phyloP scores from a whole-genome alignment of 2,797 vertebrate species.

The Odontamblyopus rebecca region DNA sequence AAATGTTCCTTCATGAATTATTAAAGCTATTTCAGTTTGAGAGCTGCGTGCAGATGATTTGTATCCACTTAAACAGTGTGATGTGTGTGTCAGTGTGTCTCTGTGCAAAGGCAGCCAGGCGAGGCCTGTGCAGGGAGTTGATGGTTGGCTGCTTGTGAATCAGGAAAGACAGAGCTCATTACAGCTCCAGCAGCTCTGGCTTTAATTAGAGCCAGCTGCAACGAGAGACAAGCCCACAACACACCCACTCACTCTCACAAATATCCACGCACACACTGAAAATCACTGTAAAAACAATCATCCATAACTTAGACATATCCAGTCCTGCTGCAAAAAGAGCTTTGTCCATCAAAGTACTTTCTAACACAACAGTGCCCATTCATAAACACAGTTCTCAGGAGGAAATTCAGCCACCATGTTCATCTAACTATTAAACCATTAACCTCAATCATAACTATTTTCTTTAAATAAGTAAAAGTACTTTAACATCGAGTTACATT shows the following conservation, averaged over 20 bases:
- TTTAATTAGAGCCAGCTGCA: constrained; percentile 81
- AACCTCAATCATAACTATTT: constrained; percentile 21
- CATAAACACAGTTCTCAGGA: neutral
- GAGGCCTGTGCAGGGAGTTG: constrained; percentile 65
- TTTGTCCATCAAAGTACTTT: constrained; percentile 33
- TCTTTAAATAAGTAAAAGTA: constrained; percentile 6
- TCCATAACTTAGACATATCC: constrained; percentile 67
- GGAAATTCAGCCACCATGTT: no score
- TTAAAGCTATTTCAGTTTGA: neutral
- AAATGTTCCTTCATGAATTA: neutral
- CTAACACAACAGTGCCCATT: constrained; percentile 22
- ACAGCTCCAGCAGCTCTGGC: constrained; percentile 66
- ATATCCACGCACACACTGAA: constrained; percentile 32
- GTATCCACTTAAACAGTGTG: constrained; percentile 11
- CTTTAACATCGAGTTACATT: neutral
- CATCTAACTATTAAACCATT: constrained; percentile 48
- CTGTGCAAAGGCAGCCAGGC: constrained; percentile 39
- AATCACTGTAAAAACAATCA: constrained; percentile 76
- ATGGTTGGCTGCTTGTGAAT: constrained; percentile 84
- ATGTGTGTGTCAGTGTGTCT: constrained; percentile 15
- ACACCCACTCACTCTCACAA: constrained; percentile 37
- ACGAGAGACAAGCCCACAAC: constrained; percentile 65
- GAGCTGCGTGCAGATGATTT: constrained; percentile 7
- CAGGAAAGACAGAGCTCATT: constrained; percentile 72
- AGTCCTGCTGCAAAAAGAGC: constrained; percentile 54